phyloP scores from a whole-genome alignment of 2,888 invertebrate species.

The Luffia ferchaultella region DNA sequence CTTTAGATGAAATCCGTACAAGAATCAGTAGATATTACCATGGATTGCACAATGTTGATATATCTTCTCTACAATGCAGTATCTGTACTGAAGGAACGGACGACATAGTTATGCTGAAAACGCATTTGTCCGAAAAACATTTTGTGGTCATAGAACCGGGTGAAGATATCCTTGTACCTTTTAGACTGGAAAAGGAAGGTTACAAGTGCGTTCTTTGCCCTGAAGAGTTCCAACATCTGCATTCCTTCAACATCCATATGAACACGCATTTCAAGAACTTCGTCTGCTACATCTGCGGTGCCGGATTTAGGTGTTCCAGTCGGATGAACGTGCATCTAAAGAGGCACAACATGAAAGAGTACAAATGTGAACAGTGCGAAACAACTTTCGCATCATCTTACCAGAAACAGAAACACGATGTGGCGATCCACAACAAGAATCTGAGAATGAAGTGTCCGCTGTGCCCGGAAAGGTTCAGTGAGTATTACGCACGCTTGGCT shows the following conservation, averaged over 20 bases:
- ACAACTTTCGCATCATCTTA: slow-evolving; percentile 27
- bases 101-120: slow-evolving; percentile 30
- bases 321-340: slow-evolving; percentile 43
- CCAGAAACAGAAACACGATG: slow-evolving; percentile 1
- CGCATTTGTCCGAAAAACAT: slow-evolving; percentile 35
- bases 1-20: slow-evolving; percentile 25
- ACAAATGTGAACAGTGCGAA: slow-evolving; percentile 44
- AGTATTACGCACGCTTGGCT: slow-evolving; percentile 29
- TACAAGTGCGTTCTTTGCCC: slow-evolving; percentile 39
- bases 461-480: slow-evolving; percentile 22
- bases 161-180: slow-evolving; percentile 40
- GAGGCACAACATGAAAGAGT: slow-evolving; percentile 38
- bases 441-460: slow-evolving; percentile 6
- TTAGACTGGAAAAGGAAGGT: slow-evolving; percentile 27
- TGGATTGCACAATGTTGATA: slow-evolving; percentile 22
- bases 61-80: slow-evolving; percentile 38
- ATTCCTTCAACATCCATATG: slow-evolving; percentile 42
- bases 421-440: slow-evolving; percentile 1
- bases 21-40: slow-evolving; percentile 32
- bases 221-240: slow-evolving; percentile 45
- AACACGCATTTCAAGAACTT: slow-evolving; percentile 48
- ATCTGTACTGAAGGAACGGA: slow-evolving; percentile 27
- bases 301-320: slow-evolving; percentile 44
- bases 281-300: slow-evolving; percentile 51
- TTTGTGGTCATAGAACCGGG: slow-evolving; percentile 36